These are phyloP conservation scores for Zosterops pallidus DNA, from an alignment of 2,113 vertebrate genomes.

Conservation along the genomic window DNA sequence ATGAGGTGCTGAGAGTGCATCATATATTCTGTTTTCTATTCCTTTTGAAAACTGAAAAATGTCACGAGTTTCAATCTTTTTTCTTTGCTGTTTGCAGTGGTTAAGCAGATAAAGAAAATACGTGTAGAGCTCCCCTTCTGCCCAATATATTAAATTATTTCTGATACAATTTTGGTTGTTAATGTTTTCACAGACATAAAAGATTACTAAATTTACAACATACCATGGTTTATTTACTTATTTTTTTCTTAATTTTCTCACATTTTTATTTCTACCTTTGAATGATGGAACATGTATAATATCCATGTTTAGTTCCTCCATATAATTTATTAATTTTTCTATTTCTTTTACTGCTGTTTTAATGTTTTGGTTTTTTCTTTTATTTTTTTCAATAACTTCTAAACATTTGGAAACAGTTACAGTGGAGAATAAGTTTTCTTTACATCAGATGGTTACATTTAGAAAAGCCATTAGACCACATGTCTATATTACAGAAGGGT, in stretches of 20 bases:
- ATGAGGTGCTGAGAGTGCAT: neutral
- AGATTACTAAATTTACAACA: neutral
- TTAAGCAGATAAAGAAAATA: neutral
- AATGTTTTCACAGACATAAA: neutral
- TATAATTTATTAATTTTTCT: neutral
- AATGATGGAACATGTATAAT: neutral
- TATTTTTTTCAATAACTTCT: neutral
- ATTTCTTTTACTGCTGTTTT: neutral
- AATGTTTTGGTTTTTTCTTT: neutral
- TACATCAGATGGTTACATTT: neutral
- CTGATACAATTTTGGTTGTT: accelerated
- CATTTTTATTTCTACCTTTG: neutral
- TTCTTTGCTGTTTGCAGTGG: neutral
- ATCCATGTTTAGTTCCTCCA: neutral
- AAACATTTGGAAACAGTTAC: neutral
- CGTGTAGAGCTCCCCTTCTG: neutral
- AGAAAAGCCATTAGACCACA: neutral
- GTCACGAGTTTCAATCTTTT: neutral
- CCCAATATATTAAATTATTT: neutral
- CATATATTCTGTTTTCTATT: neutral
- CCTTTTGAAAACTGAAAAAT: neutral
- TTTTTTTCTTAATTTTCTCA: neutral
- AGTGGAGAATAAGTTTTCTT: neutral
- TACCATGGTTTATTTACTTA: accelerated
- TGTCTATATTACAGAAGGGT: neutral